Base-by-base conservation (phyloP, 1,140 invertebrate genomes). In the Ctenoplectra terminalis region DNA sequence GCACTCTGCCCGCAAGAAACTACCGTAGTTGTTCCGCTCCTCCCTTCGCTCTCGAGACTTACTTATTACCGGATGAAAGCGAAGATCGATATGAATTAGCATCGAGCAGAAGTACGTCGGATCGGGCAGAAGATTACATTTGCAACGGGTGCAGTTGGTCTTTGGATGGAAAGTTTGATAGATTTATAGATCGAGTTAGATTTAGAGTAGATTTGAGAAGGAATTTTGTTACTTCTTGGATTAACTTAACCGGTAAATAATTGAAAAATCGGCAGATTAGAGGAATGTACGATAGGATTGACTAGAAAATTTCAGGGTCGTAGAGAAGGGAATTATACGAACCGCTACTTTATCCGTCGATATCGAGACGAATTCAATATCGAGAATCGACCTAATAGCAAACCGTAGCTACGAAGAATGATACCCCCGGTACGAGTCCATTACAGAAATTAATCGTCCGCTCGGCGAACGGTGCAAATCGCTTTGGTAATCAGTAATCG, bases 401-500 rank as follows among this genome's bases (percentile, higher is more conserved):
- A 54, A 50, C 40, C 54, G 48, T 64, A 54, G 73, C 66, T 60
- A 85, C 58, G 70, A 85, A 46, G 64, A 71, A 85, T 81, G 64
- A 71, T 85, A 72, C 31, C 63, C 26, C 52, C 50, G 34, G 31
- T 81, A 85, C 64, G 84, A 85, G 77, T 85, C 63, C 83, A 85
- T 85, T 85, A 81, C 71, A 61, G 71, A 85, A 85, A 85, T 85
- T 85, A 85, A 85, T 85, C 84, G 77, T 75, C 50, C 66, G 64
- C 37, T 63, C 67, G 67, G 81, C 67, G 60, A 29, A 72, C 82
- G 82, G 70, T 85, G 83, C 83, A 81, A 84, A 85, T 85, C 84
- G 84, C 73, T 75, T 81, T 50, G 84, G 83, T 85, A 75, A 85
- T 85, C 84, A 80, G 71, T 75, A 75, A 75, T 85, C 76, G 50